Conservation (phyloP, 2,797 vertebrate species). For the Pseudomugil tenellus region DNA sequence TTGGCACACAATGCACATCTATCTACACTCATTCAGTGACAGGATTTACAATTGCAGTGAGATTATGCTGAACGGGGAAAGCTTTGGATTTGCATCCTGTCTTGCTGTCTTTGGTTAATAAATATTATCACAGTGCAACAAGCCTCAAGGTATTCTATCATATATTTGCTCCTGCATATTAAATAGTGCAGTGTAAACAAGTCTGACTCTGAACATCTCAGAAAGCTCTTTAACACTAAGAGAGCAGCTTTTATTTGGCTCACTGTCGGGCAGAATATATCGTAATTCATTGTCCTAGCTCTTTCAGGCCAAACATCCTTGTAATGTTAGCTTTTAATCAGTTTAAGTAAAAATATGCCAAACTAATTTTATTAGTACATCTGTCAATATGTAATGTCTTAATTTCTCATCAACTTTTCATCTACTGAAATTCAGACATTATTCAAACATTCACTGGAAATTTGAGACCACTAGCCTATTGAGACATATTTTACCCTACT, state of each 20-base stretch:
- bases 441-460: no score
- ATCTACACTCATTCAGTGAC: neutral
- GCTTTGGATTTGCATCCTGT: conserved; percentile 1
- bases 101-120: neutral
- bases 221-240: neutral
- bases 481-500: neutral
- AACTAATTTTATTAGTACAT: no score
- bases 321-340: neutral
- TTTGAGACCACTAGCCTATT: no score
- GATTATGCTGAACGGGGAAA: neutral
- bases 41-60: conserved; percentile 8
- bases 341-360: no score
- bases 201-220: neutral
- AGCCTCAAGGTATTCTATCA: neutral
- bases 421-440: no score
- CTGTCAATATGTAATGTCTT: no score
- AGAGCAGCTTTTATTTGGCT: neutral
- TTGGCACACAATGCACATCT: neutral
- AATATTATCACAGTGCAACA: conserved; percentile 6
- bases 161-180: neutral
- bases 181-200: neutral
- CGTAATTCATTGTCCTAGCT: neutral
- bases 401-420: no score
- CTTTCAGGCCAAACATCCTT: neutral
- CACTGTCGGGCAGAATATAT: neutral